A percentile compares a stretch with the other conserved stretches of the same genome.
These are phyloP conservation scores for Aspidoscelis tigris DNA, from an alignment of 2,113 vertebrate genomes.

Conservation along the genomic window DNA sequence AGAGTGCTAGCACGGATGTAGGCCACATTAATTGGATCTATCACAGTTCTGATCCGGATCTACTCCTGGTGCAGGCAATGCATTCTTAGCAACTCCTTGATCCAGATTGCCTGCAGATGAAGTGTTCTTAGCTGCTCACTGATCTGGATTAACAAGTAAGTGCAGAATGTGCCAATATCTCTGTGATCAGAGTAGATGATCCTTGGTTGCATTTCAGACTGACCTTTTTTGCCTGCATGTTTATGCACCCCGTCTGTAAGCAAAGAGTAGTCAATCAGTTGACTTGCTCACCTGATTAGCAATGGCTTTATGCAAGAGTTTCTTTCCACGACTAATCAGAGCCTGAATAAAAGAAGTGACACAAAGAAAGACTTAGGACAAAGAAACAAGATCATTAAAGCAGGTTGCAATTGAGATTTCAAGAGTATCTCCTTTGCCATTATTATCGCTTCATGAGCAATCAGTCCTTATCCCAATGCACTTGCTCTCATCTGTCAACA, in stretches of 20 bases:
- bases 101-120: too few species aligned
- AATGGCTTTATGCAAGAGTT: conserved; percentile 82
- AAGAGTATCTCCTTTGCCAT: neutral
- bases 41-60: too few species aligned
- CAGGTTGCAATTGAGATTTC: neutral
- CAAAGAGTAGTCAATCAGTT: neutral
- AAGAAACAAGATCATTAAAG: neutral
- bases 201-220: neutral
- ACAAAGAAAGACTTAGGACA: conserved; percentile 3
- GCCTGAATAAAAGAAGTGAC: conserved; percentile 54
- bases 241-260: neutral
- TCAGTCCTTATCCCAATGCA: neutral
- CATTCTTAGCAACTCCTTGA: too few species aligned
- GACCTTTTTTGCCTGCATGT: neutral
- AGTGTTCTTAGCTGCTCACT: too few species aligned
- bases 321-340: conserved; percentile 81
- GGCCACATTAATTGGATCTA: too few species aligned
- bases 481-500: neutral
- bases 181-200: neutral
- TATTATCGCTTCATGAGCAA: neutral
- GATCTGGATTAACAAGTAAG: too few species aligned
- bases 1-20: too few species aligned
- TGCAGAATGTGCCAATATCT: neutral
- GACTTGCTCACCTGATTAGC: conserved; percentile 76
- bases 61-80: too few species aligned